Percentiles rank a stretch among this genome's conserved stretches.
These are phyloP conservation scores for Saxidomus purpurata DNA, from an alignment of 1,140 invertebrate genomes.

Conservation along the genomic window DNA sequence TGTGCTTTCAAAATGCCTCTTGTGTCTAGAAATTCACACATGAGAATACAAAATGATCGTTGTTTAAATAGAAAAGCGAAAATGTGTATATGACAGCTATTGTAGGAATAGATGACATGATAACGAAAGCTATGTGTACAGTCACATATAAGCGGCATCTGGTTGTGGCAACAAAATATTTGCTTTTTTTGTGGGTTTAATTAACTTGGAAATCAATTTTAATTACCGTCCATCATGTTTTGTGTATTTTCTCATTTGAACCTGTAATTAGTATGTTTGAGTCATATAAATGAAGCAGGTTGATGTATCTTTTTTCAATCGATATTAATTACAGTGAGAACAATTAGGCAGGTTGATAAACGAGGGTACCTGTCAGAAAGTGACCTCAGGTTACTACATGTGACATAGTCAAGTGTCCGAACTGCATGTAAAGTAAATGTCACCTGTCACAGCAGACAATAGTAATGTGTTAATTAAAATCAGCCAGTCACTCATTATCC, in stretches of 20 bases:
- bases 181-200: neutral
- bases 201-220: neutral
- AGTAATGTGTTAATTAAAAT: conserved; percentile 30
- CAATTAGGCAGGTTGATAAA: neutral
- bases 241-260: neutral
- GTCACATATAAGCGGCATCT: neutral
- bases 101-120: neutral
- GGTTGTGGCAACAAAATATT: neutral
- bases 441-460: conserved; percentile 6
- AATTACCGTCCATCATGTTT: neutral
- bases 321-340: neutral
- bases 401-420: neutral
- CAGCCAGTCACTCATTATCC: neutral
- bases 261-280: too few species aligned
- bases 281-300: neutral
- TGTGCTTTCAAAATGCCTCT: neutral
- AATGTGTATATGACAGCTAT: neutral
- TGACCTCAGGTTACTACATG: neutral
- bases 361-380: neutral
- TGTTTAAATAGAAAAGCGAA: conserved; percentile 5
- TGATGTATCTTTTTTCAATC: neutral
- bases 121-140: neutral
- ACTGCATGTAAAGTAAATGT: conserved; percentile 8
- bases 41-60: neutral
- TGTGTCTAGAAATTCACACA: neutral